Conservation (phyloP, 2,888 invertebrate species). For the Drosophila pseudotakahashii region DNA sequence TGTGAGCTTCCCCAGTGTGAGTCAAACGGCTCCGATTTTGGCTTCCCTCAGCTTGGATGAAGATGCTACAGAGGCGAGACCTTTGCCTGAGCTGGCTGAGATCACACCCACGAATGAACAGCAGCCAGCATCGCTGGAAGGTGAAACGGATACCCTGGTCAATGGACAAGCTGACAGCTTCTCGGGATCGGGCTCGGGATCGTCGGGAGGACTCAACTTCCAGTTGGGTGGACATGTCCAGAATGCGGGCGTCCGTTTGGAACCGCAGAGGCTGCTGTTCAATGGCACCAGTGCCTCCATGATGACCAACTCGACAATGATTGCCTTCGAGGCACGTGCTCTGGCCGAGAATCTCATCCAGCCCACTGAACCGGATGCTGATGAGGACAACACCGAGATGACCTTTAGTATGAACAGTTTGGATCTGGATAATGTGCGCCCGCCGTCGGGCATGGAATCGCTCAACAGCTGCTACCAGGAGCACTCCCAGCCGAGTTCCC, state of each 20-base stretch:
- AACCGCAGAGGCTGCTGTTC: constrained; percentile 82
- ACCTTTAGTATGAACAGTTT: constrained; percentile 88
- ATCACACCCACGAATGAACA: constrained; percentile 81
- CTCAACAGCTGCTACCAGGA: constrained; percentile 86
- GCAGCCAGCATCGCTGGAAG: constrained; percentile 78
- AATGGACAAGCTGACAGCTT: constrained; percentile 45
- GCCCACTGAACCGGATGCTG: constrained; percentile 25
- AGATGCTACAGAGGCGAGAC: constrained; percentile 53
- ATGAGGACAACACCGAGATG: constrained; percentile 82
- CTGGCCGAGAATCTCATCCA: constrained; percentile 86
- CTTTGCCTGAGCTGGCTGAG: constrained; percentile 75
- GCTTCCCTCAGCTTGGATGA: constrained; percentile 87
- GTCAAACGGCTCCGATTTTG: constrained; percentile 89
- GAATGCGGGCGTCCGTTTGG: constrained; percentile 59
- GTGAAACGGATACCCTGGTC: constrained; percentile 74
- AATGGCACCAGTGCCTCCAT: constrained; percentile 84
- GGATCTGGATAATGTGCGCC: constrained; percentile 90
- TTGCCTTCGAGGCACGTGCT: constrained; percentile 91
- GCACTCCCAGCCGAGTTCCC: constrained; percentile 72
- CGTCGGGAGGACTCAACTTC: constrained; percentile 65
- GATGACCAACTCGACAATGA: constrained; percentile 89
- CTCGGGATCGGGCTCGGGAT: too few species aligned
- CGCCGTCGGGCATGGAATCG: constrained; percentile 91
- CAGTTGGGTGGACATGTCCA: constrained; percentile 82
- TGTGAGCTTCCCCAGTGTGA: constrained; percentile 92